Conservation (phyloP, 2,113 vertebrate genomes). For the Leptobrachium leishanense region DNA sequence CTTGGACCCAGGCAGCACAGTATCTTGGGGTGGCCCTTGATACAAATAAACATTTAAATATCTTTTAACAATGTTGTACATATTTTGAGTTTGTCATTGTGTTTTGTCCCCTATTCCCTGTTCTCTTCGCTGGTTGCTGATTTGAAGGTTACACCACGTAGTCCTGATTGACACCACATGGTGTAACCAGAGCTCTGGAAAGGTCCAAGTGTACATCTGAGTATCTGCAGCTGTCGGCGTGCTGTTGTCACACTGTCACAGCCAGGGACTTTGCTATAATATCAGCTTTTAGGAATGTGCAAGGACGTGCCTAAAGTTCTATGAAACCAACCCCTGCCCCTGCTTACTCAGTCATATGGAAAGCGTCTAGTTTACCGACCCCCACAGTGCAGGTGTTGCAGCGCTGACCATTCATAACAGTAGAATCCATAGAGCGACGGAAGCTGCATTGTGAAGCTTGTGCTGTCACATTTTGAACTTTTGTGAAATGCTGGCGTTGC, state of each 20-base stretch:
- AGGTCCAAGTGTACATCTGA: constrained; percentile 27
- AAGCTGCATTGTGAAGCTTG: too few species aligned
- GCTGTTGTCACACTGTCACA: constrained; percentile 40
- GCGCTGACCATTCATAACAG: too few species aligned
- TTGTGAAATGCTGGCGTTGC: too few species aligned
- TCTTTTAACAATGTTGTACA: not conserved
- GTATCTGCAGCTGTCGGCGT: constrained; percentile 53
- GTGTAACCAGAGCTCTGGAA: constrained; percentile 57
- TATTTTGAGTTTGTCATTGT: not conserved
- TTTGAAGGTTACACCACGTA: constrained; percentile 60
- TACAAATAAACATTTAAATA: constrained; percentile 57
- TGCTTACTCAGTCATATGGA: not conserved
- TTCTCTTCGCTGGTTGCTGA: not conserved
- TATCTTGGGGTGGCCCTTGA: too few species aligned
- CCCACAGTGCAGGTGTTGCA: not conserved
- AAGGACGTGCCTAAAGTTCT: not conserved
- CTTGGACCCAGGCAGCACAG: too few species aligned
- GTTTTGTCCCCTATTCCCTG: not conserved
- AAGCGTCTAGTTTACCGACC: not conserved
- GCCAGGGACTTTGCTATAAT: not conserved
- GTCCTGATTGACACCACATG: constrained; percentile 1
- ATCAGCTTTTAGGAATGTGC: constrained; percentile 36
- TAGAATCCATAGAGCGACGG: too few species aligned
- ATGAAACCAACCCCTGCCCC: not conserved
- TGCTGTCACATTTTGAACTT: too few species aligned